Evolutionary conservation across 2,888 invertebrate genomes (phyloP).

Genomic region (Hipparchia sbordonii): DNA sequence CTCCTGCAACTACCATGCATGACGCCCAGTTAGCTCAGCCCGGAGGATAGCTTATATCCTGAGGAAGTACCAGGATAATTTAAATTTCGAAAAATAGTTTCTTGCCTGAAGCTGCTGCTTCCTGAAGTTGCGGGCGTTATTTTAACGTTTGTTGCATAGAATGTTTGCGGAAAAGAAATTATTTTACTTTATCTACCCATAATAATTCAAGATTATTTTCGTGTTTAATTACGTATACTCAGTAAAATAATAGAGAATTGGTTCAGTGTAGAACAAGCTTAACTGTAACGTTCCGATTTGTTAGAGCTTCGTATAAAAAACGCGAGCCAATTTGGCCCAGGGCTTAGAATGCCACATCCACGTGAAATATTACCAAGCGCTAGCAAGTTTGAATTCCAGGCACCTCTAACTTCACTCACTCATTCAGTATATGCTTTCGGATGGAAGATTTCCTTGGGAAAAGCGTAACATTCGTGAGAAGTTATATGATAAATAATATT

Average conservation of each 20-base stretch:
- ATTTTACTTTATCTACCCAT: too few species aligned
- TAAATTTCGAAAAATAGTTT: too few species aligned
- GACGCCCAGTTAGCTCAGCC: too few species aligned
- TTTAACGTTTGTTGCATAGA: too few species aligned
- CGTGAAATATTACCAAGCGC: conserved; percentile 18
- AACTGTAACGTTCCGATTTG: conserved; percentile 6
- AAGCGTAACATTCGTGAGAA: not conserved
- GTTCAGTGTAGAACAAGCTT: not conserved
- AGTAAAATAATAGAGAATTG: not conserved
- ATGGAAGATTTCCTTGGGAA: conserved; percentile 6
- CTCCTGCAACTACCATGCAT: too few species aligned
- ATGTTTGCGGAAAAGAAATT: too few species aligned
- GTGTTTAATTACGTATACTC: too few species aligned
- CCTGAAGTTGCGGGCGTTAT: too few species aligned
- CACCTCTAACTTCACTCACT: conserved; percentile 17
- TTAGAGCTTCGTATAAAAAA: conserved; percentile 12
- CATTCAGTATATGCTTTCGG: conserved; percentile 4
- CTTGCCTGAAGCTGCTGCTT: too few species aligned
- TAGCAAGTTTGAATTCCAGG: conserved; percentile 14
- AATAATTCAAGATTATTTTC: too few species aligned
- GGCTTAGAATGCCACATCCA: conserved; percentile 16
- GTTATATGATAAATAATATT: not conserved
- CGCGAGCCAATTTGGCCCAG: conserved; percentile 8
- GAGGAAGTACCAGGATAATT: too few species aligned
- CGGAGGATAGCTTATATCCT: too few species aligned